Conservation (phyloP, 37 sponge, comb jelly and placozoan genomes). For the Chondrilla cf. caribensis region DNA sequence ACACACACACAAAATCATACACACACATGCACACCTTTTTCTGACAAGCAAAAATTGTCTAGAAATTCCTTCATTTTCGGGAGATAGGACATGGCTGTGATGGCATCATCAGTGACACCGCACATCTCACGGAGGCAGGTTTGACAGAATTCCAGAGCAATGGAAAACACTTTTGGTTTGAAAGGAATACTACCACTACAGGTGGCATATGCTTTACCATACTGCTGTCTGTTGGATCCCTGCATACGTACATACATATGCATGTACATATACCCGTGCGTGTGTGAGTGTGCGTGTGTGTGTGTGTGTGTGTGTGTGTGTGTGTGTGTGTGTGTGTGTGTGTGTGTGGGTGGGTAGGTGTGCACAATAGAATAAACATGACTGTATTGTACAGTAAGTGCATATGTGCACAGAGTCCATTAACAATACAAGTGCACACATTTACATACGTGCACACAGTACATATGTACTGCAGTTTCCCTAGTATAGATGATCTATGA, state of each 20-base stretch:
- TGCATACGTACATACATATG: not conserved
- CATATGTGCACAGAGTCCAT: no score
- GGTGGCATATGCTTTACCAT: conserved; percentile 16
- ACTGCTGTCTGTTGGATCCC: not conserved
- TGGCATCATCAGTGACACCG: conserved; percentile 32
- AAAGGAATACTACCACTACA: conserved; percentile 56
- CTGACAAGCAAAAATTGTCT: no score
- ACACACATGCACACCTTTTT: not conserved
- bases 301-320: no score
- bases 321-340: no score
- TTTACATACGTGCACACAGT: no score
- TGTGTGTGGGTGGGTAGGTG: no score
- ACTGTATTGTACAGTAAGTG: no score
- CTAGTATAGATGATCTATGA: no score
- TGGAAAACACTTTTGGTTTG: conserved; percentile 30
- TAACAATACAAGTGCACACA: no score
- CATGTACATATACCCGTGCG: not conserved
- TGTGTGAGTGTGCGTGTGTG: no score
- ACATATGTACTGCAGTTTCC: no score
- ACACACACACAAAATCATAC: not conserved
- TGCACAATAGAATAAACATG: no score
- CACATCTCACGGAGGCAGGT: conserved; percentile 44
- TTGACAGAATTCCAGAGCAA: conserved; percentile 34
- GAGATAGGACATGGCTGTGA: not conserved
- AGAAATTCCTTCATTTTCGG: conserved; percentile 21